Base-by-base conservation (phyloP, 2,888 invertebrate species). In the Eupeodes latifasciatus region DNA sequence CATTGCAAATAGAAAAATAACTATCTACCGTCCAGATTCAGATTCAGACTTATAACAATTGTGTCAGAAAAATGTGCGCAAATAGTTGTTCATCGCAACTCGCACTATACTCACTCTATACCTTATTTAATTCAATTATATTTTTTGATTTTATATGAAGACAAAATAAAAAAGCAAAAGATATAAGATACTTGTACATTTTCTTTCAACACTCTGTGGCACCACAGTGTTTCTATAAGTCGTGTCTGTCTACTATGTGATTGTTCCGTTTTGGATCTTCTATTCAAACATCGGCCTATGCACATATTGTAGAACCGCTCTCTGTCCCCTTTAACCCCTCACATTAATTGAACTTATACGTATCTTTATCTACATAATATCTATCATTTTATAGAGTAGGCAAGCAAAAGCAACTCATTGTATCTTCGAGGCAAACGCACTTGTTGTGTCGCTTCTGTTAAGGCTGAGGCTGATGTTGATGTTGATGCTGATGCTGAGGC, bases 271-370 rank as follows among this genome's bases (percentile, higher is more conserved):
- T 34, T 75, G 76, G 64, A 76, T 79, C 62, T 79, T 62, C 19
- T 34, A 61, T 36, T 40, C 40, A 40, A 40, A 40, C 59, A 49
- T 51, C 72, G 11, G 71, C 49, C 55, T 76, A 36, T 59, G 14
- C 27, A 12, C 16, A 44, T 9, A 47, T 57, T 11, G 27, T 19
- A 66, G 27, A 44, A 51, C 0, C 44, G 19, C 57, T 44, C 27
- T 36, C 16, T 19, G 9, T 9, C 49, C 5, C n/a, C 36, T 53
- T 16, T 36, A 19, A 7, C 62, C 14, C 51, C 66, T 67, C 83
- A 53, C 72, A 77, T 55, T 69, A 83, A 79, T 86, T 78, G 69
- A 82, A 74, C 78, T 55, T 66, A 27, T 27, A 72, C 67, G 72
- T 81, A 64, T 86, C 75, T 85, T 69, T 69, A 75, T 49, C 57